Percentiles rank a stretch among this genome's conserved stretches.
phyloP scores from a whole-genome alignment of 2,113 vertebrate species.

The Morone chrysops region DNA sequence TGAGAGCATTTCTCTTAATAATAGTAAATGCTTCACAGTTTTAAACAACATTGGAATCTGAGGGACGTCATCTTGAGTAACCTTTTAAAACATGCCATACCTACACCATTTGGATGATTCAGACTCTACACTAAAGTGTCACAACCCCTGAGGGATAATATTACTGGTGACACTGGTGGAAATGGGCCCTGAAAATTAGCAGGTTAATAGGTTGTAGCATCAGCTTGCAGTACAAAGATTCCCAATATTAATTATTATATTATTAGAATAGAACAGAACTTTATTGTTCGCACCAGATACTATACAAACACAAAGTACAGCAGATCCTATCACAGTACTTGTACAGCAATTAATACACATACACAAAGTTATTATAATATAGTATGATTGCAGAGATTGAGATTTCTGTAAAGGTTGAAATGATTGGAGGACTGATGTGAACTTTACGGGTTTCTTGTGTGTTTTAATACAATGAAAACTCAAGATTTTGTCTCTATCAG shows the following conservation, averaged over 20 bases:
- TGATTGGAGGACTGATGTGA: neutral
- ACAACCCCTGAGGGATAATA: neutral
- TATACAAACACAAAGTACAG: too few relatives aligned
- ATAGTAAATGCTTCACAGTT: neutral
- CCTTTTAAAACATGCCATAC: neutral
- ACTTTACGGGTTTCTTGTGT: neutral
- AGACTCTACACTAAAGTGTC: neutral
- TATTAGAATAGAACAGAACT: too few relatives aligned
- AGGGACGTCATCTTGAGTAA: neutral
- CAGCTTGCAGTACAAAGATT: too few relatives aligned
- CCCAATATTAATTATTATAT: neutral
- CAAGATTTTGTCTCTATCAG: slow-evolving; percentile 40
- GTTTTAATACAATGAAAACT: slow-evolving; percentile 31
- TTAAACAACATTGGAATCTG: neutral
- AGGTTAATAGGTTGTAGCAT: neutral
- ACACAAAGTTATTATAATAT: neutral
- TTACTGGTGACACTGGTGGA: neutral
- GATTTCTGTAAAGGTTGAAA: neutral
- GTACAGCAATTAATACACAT: too few relatives aligned
- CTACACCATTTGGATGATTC: neutral
- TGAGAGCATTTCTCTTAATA: neutral
- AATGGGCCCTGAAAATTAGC: neutral
- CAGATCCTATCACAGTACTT: too few relatives aligned
- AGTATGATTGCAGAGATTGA: neutral
- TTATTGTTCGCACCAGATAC: too few relatives aligned